These are phyloP conservation scores for Orius laevigatus DNA, from an alignment of 1,140 invertebrate genomes.

Conservation along the genomic window DNA sequence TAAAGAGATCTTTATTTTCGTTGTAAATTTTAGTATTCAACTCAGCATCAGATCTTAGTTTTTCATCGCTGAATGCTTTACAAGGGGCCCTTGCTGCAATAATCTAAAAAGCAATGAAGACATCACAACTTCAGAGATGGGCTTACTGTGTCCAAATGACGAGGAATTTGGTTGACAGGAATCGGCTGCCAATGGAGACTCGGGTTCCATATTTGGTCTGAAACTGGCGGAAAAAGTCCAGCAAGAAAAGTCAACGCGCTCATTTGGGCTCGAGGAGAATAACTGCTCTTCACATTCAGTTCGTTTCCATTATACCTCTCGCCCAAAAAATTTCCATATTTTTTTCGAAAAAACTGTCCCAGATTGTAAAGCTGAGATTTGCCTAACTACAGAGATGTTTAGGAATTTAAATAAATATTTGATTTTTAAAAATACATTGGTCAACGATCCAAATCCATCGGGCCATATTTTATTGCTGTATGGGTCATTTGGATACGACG, in stretches of 20 bases:
- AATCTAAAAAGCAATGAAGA: conserved; percentile 33
- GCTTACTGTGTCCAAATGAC: conserved; percentile 47
- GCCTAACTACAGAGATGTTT: conserved; percentile 41
- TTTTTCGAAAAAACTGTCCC: conserved; percentile 50
- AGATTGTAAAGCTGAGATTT: conserved; percentile 57
- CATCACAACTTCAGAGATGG: no score
- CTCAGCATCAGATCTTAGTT: conserved; percentile 34
- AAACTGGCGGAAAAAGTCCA: conserved; percentile 59
- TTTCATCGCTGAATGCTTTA: conserved; percentile 34
- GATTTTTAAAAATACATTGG: conserved; percentile 29
- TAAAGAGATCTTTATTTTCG: conserved; percentile 40
- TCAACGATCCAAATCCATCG: conserved; percentile 59
- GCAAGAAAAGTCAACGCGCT: conserved; percentile 67
- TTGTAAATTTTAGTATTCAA: conserved; percentile 34
- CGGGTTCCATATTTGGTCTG: conserved; percentile 50
- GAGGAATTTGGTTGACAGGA: conserved; percentile 59
- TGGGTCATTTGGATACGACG: conserved; percentile 61
- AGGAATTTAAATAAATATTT: conserved; percentile 1
- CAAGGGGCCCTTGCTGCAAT: conserved; percentile 45
- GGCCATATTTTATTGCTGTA: conserved; percentile 53
- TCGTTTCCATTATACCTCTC: conserved; percentile 42
- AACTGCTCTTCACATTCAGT: conserved; percentile 58
- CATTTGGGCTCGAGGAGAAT: conserved; percentile 67
- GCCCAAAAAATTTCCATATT: conserved; percentile 49
- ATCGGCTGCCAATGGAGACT: conserved; percentile 72